These are phyloP conservation scores for Lissonota sp. DNA, from an alignment of 2,888 invertebrate species.

Conservation along the genomic window DNA sequence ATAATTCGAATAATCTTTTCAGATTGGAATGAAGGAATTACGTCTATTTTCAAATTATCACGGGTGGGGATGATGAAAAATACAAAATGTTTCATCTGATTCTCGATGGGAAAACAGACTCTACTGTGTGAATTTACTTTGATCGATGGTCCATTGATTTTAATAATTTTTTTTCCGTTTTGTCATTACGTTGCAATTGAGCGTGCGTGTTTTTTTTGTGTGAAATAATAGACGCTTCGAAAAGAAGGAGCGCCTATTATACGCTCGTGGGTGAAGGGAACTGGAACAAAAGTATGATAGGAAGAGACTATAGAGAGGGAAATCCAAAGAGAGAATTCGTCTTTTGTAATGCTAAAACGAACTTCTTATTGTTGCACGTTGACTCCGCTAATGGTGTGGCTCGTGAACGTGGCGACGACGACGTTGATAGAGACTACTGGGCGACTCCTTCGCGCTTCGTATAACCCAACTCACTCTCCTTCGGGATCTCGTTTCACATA, in stretches of 20 bases:
- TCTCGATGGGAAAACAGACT: too few relatives aligned
- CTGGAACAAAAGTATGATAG: background rate
- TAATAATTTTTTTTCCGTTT: constrained; percentile 11
- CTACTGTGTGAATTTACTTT: background rate
- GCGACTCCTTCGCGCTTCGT: constrained; percentile 3
- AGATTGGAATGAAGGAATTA: too few relatives aligned
- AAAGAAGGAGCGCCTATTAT: constrained; percentile 13
- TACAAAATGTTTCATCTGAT: too few relatives aligned
- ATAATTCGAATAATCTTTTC: too few relatives aligned
- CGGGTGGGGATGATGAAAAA: too few relatives aligned
- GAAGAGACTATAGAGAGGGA: background rate
- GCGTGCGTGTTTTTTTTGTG: background rate
- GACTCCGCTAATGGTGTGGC: constrained; percentile 53
- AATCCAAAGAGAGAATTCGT: background rate
- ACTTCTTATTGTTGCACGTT: constrained; percentile 56
- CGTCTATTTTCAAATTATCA: too few relatives aligned
- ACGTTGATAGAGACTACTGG: constrained; percentile 22
- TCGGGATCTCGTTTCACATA: constrained; percentile 27
- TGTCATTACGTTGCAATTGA: too few relatives aligned
- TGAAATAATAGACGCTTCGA: constrained; percentile 17
- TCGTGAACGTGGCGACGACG: constrained; percentile 27
- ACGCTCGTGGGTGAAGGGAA: background rate
- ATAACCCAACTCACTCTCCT: background rate
- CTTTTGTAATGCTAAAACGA: constrained; percentile 57
- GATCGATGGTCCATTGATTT: constrained; percentile 15